A percentile compares a stretch with the other conserved stretches of the same genome.
Evolutionary conservation across 2,888 invertebrate species (phyloP).

Genomic region (Cordilura impudica): DNA sequence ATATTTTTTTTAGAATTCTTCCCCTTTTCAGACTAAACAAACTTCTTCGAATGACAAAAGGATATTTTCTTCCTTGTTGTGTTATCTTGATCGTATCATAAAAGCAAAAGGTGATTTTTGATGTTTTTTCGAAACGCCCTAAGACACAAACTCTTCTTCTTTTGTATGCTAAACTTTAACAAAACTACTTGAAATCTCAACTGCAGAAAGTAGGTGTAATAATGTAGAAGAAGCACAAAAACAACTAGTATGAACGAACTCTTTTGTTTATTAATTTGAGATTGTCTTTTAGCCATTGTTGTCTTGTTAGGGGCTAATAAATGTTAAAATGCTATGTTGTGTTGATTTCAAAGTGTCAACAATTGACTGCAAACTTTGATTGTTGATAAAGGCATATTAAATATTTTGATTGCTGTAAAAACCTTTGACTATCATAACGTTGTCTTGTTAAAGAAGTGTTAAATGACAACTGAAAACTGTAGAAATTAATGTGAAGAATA

Average conservation of each 20-base stretch:
- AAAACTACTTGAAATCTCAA: constrained; percentile 44
- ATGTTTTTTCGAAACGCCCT: not conserved
- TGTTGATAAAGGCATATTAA: not conserved
- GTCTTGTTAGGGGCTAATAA: constrained; percentile 28
- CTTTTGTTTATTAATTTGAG: constrained; percentile 24
- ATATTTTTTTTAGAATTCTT: no score
- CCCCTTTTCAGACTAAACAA: no score
- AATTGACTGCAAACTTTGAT: constrained; percentile 16
- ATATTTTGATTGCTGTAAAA: not conserved
- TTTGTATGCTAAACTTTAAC: not conserved
- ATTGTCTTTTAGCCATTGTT: constrained; percentile 18
- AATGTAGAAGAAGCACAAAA: constrained; percentile 14
- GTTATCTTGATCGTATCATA: no score
- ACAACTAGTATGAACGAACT: constrained; percentile 31
- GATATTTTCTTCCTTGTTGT: no score
- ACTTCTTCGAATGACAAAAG: no score
- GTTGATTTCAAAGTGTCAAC: constrained; percentile 37
- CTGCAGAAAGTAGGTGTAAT: not conserved
- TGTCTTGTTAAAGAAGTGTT: not conserved
- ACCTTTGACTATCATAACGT: not conserved
- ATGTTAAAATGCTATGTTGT: constrained; percentile 33
- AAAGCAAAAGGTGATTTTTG: no score
- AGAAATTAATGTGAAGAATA: no score
- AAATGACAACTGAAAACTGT: not conserved
- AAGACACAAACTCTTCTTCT: not conserved